Base-by-base conservation (phyloP, 1,140 invertebrate genomes). In the Drosophila saltans region DNA sequence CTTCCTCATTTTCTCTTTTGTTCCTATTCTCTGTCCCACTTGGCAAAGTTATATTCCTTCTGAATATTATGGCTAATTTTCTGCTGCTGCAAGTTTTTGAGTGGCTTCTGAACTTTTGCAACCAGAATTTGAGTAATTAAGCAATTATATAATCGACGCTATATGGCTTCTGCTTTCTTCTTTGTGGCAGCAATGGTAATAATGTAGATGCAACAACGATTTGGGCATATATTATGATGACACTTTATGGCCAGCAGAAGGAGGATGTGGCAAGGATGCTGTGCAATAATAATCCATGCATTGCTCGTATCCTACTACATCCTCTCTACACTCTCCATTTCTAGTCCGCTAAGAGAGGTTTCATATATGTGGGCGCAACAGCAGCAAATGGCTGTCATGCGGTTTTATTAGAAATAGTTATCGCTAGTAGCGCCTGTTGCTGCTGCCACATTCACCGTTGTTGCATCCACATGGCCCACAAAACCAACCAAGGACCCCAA, bases 341-440 rank as follows among this genome's bases (percentile, higher is more conserved):
- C 24, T 1, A 36, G 26, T 33, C 33, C 21, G 36, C 57, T 80
- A 70, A 75, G 71, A 78, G 21, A 61, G 72, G 55, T 66, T 72
- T 59, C 41, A 3, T 41, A 72, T 75, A 63, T 21, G 43, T 7
- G 52, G 48, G n/a, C 61, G 41, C 48, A 36, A 41, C 65, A 40
- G 65, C 55, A 45, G 61, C 64, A 58, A 71, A 70, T 66, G 66
- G 69, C 79, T 88, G 83, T 88, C 83, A 88, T 88, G 83, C 55
- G 83, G 83, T 83, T 88, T 88, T 88, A 88, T 88, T 88, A 88
- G 83, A 88, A 88, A 88, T 88, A 83, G 83, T 88, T 88, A 88
- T 88, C 83, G 69, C 70, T 65, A 7, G 77, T 65, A 7, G 77
- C 61, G 82, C 82, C 82, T 85, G 82, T 85, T 85, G 78, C 81